Evolutionary conservation across 2,113 vertebrate species (phyloP).

Genomic region (Oryzias melastigma): DNA sequence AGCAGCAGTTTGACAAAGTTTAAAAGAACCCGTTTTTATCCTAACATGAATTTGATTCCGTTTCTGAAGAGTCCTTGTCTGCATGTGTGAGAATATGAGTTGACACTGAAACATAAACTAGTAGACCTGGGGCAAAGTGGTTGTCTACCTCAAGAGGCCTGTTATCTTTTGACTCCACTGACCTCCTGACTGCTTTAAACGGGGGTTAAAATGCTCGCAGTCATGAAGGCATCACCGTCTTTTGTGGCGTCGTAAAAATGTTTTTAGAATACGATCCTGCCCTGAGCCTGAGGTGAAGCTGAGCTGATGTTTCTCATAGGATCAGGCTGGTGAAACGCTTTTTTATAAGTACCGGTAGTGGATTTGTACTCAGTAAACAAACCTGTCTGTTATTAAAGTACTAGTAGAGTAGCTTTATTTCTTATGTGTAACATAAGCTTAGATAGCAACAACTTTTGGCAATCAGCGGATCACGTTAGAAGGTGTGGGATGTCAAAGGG

Average conservation of each 20-base stretch:
- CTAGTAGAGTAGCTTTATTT: too few species aligned
- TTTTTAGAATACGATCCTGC: constrained; percentile 25
- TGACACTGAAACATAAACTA: constrained; percentile 24
- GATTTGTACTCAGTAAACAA: too few species aligned
- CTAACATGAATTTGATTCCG: constrained; percentile 1
- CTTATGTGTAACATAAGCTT: too few species aligned
- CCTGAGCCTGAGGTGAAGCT: constrained; percentile 42
- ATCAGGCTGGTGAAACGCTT: constrained; percentile 16
- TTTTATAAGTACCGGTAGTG: too few species aligned
- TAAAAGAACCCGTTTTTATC: too few species aligned
- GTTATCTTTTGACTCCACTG: constrained; percentile 31
- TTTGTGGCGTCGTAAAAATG: constrained; percentile 15
- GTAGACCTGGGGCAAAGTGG: constrained; percentile 25
- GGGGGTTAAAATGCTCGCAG: constrained; percentile 28
- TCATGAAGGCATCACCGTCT: constrained; percentile 16
- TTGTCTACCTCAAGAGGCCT: constrained; percentile 48
- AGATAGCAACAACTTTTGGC: too few species aligned
- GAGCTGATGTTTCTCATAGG: constrained; percentile 44
- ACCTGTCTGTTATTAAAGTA: too few species aligned
- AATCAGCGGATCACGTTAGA: too few species aligned
- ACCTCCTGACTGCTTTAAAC: constrained; percentile 34
- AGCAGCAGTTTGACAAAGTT: too few species aligned
- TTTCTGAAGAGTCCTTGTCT: constrained; percentile 17
- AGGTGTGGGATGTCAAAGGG: too few species aligned
- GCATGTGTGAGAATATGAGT: constrained; percentile 6